phyloP scores from a whole-genome alignment of 2,113 vertebrate species.

The Piliocolobus tephrosceles region DNA sequence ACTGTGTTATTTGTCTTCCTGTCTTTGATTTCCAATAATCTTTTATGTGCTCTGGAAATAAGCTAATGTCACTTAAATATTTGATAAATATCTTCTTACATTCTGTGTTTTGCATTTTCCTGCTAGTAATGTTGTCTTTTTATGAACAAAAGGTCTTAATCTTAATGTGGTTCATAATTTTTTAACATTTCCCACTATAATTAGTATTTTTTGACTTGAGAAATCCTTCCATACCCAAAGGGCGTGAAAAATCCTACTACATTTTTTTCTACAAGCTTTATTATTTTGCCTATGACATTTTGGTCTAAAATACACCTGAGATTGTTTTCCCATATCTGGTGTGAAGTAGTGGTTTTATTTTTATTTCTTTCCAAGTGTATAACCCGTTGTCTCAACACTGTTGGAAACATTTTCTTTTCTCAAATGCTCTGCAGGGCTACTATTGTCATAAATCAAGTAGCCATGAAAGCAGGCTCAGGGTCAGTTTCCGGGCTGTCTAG shows the following conservation, averaged over 20 bases:
- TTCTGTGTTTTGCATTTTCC: not conserved
- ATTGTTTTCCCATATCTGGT: not conserved
- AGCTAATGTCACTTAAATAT: not conserved
- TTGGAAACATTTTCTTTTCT: not conserved
- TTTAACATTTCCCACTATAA: not conserved
- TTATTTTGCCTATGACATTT: not conserved
- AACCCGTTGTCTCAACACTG: not conserved
- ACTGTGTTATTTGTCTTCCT: not conserved
- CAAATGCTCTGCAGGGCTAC: not conserved
- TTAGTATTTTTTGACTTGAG: not conserved
- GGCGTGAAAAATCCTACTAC: not conserved
- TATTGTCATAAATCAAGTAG: not conserved
- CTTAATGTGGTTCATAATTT: not conserved
- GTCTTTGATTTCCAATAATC: not conserved
- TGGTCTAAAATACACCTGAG: not conserved
- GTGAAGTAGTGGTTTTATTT: not conserved
- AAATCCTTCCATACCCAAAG: not conserved
- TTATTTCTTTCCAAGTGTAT: not conserved
- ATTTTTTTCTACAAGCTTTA: not conserved
- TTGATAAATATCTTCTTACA: not conserved
- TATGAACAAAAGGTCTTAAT: not conserved
- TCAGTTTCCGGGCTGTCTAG: not conserved
- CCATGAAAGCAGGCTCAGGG: not conserved
- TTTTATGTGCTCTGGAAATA: not conserved
- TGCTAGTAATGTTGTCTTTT: not conserved